Conservation (phyloP, 1,140 invertebrate species). For the Cepaea nemoralis region DNA sequence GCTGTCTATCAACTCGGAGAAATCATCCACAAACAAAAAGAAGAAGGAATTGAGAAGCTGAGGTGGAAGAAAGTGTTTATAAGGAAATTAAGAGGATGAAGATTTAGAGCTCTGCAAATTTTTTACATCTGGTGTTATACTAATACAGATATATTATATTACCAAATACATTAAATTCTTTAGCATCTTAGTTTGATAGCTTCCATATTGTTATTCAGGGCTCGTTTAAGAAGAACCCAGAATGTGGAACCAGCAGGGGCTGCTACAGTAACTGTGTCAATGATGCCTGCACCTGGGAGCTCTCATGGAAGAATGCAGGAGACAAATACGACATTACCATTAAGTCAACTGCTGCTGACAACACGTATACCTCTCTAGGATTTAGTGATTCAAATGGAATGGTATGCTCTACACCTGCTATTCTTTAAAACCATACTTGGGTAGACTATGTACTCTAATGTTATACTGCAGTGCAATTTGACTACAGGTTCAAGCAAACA, state of each 20-base stretch:
- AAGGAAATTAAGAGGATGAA: background rate
- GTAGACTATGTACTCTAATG: background rate
- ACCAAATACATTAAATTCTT: background rate
- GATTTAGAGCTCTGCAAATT: background rate
- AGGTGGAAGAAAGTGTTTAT: too few species aligned
- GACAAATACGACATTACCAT: constrained; percentile 14
- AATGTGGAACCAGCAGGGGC: constrained; percentile 22
- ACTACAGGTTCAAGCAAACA: too few species aligned
- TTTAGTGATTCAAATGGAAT: background rate
- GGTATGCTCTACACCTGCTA: background rate
- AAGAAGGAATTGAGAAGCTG: too few species aligned
- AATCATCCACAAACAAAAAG: too few species aligned
- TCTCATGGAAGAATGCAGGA: constrained; percentile 29
- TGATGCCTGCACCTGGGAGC: constrained; percentile 17
- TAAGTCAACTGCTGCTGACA: constrained; percentile 10
- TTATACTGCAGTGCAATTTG: too few species aligned
- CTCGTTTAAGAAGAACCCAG: constrained; percentile 14
- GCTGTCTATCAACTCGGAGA: too few species aligned
- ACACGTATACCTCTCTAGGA: constrained; percentile 26
- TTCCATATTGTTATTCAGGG: background rate
- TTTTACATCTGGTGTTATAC: background rate
- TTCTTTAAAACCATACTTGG: background rate
- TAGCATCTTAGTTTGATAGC: background rate
- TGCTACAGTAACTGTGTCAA: constrained; percentile 29
- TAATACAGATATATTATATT: background rate